A percentile compares a stretch with the other conserved stretches of the same genome.
phyloP scores from a whole-genome alignment of 1,140 invertebrate species.

The Drosophila lowei region DNA sequence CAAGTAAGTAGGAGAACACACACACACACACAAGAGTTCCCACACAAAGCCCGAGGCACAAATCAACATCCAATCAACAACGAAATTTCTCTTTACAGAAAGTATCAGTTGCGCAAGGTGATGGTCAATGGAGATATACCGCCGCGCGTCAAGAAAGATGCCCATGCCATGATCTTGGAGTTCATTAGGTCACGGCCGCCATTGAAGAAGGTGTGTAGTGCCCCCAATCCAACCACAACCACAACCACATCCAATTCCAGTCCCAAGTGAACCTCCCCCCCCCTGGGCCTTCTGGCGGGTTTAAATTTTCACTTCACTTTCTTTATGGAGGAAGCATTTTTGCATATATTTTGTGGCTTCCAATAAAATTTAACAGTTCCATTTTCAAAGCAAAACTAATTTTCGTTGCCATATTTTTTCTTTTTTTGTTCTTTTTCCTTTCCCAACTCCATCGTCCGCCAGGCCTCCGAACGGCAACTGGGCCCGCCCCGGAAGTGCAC shows the following conservation, averaged over 20 bases:
- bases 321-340: constrained; percentile 1
- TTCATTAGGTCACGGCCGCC: constrained; percentile 97
- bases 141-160: constrained; percentile 94
- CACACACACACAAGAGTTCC: too few relatives aligned
- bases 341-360: constrained; percentile 6
- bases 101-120: constrained; percentile 91
- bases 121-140: constrained; percentile 93
- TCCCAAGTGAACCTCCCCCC: constrained; percentile 26
- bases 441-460: neutral
- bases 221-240: neutral
- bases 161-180: constrained; percentile 96
- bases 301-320: constrained; percentile 9
- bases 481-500: constrained; percentile 89
- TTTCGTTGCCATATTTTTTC: constrained; percentile 7
- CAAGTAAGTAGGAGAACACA: constrained; percentile 85
- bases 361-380: constrained; percentile 40
- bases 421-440: constrained; percentile 9
- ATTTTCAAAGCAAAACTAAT: neutral
- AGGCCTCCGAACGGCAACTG: constrained; percentile 95
- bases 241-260: constrained; percentile 6
- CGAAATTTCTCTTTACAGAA: constrained; percentile 63
- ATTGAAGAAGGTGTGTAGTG: constrained; percentile 91
- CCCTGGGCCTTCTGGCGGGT: neutral
- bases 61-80: constrained; percentile 4
- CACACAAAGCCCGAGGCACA: constrained; percentile 15